Base-by-base conservation (phyloP, 1,140 invertebrate species). In the Cotesia vestalis region DNA sequence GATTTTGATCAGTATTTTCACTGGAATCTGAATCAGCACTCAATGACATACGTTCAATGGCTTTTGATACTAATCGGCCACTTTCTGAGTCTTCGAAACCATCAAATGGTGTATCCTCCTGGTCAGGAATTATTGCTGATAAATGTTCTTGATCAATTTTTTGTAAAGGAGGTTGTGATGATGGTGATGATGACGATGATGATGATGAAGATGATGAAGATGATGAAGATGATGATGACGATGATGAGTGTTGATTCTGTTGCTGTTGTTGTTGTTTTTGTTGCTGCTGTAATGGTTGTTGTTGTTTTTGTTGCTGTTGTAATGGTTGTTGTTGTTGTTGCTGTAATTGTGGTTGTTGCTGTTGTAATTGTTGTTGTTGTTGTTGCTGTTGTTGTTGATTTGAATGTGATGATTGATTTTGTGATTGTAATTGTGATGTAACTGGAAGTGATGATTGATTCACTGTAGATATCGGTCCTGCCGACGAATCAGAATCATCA, bases 81-180 rank as follows among this genome's bases (percentile, higher is more conserved):
- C 84, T 87, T 69, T 87, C 84, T 4, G 86, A 84, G 69, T 86
- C 83, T 72, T 91, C 90, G 71, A 91, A 91, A 66, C 89, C 90
- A 75, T 90, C 89, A 66, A 91, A 91, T n/a, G 89, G 88, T 8
- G 88, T 87, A 73, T 88, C 88, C 36, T 89, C 88, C 71, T 90
- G 87, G 73, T 92, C 90, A 0, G 91, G 91, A 55, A 92, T 78
- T 71, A 92, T 90, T 9, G 90, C 91, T 4, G 91, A 90, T 35
- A 92, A 78, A 79, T 92, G 91, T 81, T 92, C 91, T 76, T 92
- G 89, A 77, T 91, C 89, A 61, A 92, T 90, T 76, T 91, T 91
- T 80, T 90, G 85, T 5, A 87, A 72, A 4, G 88, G 75, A 4
- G 88, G 85, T 57, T 84, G 79, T 53, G 77, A 76, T n/a, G 71